Evolutionary conservation across 2,113 vertebrate species (phyloP).

Genomic region (Proteles cristata): DNA sequence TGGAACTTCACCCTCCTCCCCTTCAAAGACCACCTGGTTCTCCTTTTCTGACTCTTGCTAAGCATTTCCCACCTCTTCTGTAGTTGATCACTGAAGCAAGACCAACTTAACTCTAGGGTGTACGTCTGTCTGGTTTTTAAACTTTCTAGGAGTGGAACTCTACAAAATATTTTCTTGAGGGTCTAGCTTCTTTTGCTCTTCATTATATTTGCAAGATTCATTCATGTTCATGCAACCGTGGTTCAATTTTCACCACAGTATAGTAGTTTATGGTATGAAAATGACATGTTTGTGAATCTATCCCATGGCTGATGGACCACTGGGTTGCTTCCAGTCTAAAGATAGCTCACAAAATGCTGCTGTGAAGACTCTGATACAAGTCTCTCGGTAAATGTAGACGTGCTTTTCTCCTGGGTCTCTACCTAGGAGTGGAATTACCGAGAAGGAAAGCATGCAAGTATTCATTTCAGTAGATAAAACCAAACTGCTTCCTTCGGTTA

Average conservation of each 20-base stretch:
- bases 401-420: background rate
- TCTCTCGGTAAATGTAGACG: background rate
- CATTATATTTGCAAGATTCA: no score
- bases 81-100: background rate
- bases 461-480: background rate
- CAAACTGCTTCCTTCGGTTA: background rate
- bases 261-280: background rate
- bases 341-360: fast-evolving
- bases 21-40: background rate
- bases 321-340: background rate
- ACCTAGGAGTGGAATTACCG: background rate
- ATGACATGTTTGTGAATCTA: background rate
- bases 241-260: background rate
- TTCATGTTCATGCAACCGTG: background rate
- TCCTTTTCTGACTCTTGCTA: background rate
- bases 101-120: no score
- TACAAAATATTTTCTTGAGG: background rate
- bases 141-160: background rate
- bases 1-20: background rate
- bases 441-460: fast-evolving
- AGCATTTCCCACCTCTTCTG: background rate
- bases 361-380: no score
- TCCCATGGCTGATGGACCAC: no score
- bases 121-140: background rate
- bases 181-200: background rate